Base-by-base conservation (phyloP, 2,113 vertebrate genomes). In the Delphinus delphis region DNA sequence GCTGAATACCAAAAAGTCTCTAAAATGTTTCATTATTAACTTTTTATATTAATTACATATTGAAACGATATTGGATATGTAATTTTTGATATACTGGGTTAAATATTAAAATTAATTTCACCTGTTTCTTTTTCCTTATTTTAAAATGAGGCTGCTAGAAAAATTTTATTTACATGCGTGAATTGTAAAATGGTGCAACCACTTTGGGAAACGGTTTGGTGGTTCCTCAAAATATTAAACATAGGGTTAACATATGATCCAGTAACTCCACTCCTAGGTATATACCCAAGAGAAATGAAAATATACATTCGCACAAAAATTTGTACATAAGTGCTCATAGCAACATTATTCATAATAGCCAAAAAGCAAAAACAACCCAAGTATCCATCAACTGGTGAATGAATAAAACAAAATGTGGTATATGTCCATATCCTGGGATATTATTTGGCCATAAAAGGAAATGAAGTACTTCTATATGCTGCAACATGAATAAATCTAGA, bases 71-170 rank as follows among this genome's bases (percentile, higher is more conserved):
- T 33, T 76, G 7, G 36, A 41, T 25, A 65, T 44, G 44, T 18
- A 26, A 36, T 60, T 87, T 88, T 88, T 92, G 7, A 53, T 74
- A 67, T 38, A n/a, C 58, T 31, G 23, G 21, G 47, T 44, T 82
- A 70, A 47, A 85, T 92, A 85, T 47, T 88, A 60, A 67, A 67
- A 67, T 76, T 88, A 47, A 96, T 67, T 93, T 82, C 33, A 47
- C 14, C 31, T 87, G 25, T 74, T 81, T 50, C 26, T 71, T 89
- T 85, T 77, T 71, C 53, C 8, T 36, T 83, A 36, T 70, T 36
- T 10, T 3, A 36, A 55, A 28, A 62, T 44, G n/a, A 71, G 12
- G 18, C 73, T 71, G 79, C 53, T 87, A 71, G 38, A 86, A 80
- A 91, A 55, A 1, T n/a, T 80, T 44, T 81, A 58, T 81, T 90